phyloP scores from a whole-genome alignment of 2,888 invertebrate genomes.

The Drosophila mercatorum region DNA sequence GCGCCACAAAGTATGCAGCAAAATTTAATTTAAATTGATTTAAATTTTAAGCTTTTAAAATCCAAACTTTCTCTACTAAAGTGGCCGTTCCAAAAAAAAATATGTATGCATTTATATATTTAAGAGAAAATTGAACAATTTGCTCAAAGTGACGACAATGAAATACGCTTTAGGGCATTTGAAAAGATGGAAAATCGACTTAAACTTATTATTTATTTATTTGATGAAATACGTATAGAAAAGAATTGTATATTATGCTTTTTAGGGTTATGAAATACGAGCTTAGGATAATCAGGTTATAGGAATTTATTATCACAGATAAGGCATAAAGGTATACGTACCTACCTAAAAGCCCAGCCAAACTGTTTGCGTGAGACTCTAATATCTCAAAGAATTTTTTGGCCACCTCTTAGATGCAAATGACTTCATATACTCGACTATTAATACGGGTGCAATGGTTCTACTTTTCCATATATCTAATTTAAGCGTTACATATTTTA shows the following conservation, averaged over 20 bases:
- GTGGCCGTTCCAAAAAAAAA: not conserved
- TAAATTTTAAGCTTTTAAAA: conserved; percentile 39
- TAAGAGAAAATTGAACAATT: not conserved
- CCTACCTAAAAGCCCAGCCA: too few relatives aligned
- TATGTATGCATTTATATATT: not conserved
- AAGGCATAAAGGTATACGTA: not conserved
- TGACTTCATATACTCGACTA: too few relatives aligned
- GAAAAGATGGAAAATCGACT: not conserved
- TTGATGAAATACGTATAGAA: not conserved
- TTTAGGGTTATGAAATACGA: too few relatives aligned
- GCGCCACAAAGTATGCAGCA: conserved; percentile 46
- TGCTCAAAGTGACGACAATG: not conserved
- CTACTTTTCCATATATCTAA: not conserved
- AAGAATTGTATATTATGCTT: too few relatives aligned
- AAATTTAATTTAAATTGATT: conserved; percentile 51
- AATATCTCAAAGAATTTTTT: too few relatives aligned
- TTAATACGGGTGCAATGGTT: not conserved
- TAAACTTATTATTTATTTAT: not conserved
- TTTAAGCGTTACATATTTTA: not conserved
- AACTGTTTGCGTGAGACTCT: too few relatives aligned
- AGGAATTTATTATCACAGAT: not conserved
- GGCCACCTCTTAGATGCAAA: not conserved
- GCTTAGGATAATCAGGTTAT: too few relatives aligned
- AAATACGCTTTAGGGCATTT: not conserved
- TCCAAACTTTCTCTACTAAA: conserved; percentile 17